Base-by-base conservation (phyloP, 1,140 invertebrate genomes). In the Galendromus occidentalis region DNA sequence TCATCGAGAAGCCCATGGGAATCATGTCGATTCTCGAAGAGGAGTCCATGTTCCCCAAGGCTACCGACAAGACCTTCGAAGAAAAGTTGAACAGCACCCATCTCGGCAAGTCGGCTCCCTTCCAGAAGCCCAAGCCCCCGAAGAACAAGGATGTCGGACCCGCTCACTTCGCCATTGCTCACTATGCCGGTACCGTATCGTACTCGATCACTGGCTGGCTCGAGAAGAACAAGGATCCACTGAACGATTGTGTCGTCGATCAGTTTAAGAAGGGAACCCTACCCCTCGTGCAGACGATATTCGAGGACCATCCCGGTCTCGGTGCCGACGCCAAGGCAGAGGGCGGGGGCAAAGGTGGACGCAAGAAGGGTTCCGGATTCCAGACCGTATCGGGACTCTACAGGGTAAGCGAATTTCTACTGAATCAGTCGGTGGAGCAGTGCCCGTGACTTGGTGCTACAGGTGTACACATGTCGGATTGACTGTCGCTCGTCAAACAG, bases 1-100 rank as follows among this genome's bases (percentile, higher is more conserved):
- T 80, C 4, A 80, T 80, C 70, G 79, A 80, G 69, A 80, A 80
- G 91, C 93, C 92, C 75, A 92, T 98, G 90, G 94, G 94, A 86
- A 95, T 98, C 82, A 83, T 98, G 76, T 98, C 95, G 79, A 98
- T 98, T 79, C 88, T 98, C 81, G 95, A 98, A 81, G 94, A 98
- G 86, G 94, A 98, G 81, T 96, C 91, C 88, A 98, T 98, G 91
- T 97, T 98, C 85, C 95, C 95, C 73, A 98, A 98, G 82, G 95
- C 95, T 74, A 92, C 91, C 71, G 95, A 98, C 77, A 86, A 87
- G 79, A 95, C 93, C 73, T 95, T 98, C 80, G 86, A 90, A 77
- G 91, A 96, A 74, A 98, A 98, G 79, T 82, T 98, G 82, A 92
- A 88, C 82, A 86, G 88, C 79, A 95, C 95, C 80, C 94, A 98